Base-by-base conservation (phyloP, 2,797 vertebrate genomes). In the Neosilurus hyrtlii region DNA sequence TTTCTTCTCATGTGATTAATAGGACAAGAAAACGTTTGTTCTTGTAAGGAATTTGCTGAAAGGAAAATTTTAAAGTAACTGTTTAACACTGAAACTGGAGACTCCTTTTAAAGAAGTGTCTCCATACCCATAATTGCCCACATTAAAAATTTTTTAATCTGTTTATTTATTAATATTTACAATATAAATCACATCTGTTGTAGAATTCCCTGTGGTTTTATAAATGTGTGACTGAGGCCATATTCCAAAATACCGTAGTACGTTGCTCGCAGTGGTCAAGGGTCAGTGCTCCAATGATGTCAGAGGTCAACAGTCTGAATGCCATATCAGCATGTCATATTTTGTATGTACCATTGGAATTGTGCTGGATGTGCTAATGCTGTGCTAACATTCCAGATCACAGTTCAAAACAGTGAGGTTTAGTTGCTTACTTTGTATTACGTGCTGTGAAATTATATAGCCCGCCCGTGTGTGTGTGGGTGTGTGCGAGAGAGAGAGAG, bases 281-380 rank as follows among this genome's bases (percentile, higher is more conserved):
- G 71, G 71, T 73, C 51, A 54, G 24, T 6, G 71, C n/a, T 9
- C 11, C 37, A 9, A 15, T 78, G 49, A 75, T 24, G 65, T 83
- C 82, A n/a, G 35, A 43, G 79, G 82, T 82, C 77, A 83, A 35
- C 51, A 9, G 24, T 51, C 80, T 51, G 52, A 76, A 82, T 86
- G 77, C 83, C 57, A 20, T 82, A 67, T 71, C 82, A 56, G 77
- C 26, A 24, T 73, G 80, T 68, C 26, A 56, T 30, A 72, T 81
- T 80, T 84, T 51, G 82, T 24, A 57, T 62, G n/a, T 51, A 54
- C 26, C 26, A 8, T 80, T 70, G 74, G 74, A 86, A 82, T 84
- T n/a, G n/a, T n/a, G n/a, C n/a, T n/a, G n/a, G n/a, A n/a, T 62
- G 66, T 56, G 49, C 51, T 70, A 20, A 15, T 5, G n/a, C 3